Conservation (phyloP, 1,140 invertebrate genomes). For the Drosophila burlai region DNA sequence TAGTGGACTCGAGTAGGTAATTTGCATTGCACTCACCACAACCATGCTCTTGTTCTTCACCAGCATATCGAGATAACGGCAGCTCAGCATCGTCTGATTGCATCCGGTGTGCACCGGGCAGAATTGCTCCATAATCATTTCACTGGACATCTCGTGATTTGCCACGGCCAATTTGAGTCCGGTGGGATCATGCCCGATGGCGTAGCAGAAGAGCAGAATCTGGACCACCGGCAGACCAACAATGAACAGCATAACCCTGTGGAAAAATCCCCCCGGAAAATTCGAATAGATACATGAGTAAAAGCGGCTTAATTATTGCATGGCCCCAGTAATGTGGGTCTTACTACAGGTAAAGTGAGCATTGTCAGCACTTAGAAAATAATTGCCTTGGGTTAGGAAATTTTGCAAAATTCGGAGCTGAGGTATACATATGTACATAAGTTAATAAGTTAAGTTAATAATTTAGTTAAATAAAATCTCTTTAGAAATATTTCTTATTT, state of each 20-base stretch:
- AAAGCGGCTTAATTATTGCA: conserved; percentile 6
- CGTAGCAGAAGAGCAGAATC: conserved; percentile 97
- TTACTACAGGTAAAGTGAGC: not conserved
- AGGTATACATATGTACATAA: not conserved
- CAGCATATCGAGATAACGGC: conserved; percentile 90
- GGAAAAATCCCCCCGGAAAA: conserved; percentile 34
- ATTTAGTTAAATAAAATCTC: too few relatives aligned
- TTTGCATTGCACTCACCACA: conserved; percentile 86
- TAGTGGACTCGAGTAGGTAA: conserved; percentile 52
- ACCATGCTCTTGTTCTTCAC: conserved; percentile 87
- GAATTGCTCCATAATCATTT: conserved; percentile 86
- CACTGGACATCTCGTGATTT: conserved; percentile 91
- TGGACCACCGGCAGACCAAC: conserved; percentile 96
- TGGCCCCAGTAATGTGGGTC: not conserved
- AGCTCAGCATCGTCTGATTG: conserved; percentile 90
- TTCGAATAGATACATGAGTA: conserved; percentile 1
- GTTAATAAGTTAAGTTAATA: too few relatives aligned
- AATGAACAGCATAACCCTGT: conserved; percentile 94
- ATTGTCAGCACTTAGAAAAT: not conserved
- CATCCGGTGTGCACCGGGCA: conserved; percentile 87
- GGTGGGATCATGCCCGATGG: conserved; percentile 95
- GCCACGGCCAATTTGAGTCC: conserved; percentile 94
- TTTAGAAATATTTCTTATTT: too few relatives aligned
- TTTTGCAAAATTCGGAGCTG: not conserved
- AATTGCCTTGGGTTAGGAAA: not conserved